These are phyloP conservation scores for Athalia rosae DNA, from an alignment of 2,888 invertebrate species.

Conservation along the genomic window DNA sequence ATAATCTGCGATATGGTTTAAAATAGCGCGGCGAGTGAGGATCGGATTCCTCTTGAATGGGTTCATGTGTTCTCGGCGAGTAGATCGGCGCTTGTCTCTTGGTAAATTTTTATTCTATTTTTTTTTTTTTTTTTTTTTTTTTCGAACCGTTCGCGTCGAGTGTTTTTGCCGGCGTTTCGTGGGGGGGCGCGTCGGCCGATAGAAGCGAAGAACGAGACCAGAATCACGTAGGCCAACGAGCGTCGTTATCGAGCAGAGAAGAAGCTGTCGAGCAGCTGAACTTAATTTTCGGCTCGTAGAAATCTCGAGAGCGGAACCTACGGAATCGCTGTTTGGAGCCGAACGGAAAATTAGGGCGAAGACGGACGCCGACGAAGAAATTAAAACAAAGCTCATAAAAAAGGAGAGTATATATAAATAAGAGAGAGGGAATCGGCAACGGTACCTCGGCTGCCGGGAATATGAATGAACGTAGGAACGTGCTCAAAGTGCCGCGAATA, in stretches of 20 bases:
- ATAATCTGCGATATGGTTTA: not conserved
- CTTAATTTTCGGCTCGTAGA: too few relatives aligned
- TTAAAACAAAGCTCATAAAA: not conserved
- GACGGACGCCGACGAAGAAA: not conserved
- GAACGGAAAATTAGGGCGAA: not conserved
- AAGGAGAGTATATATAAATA: too few relatives aligned
- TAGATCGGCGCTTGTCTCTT: not conserved
- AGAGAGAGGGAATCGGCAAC: not conserved
- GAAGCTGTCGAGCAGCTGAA: too few relatives aligned
- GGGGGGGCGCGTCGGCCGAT: not conserved
- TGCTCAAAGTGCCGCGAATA: too few relatives aligned
- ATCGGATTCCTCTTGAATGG: slow-evolving; percentile 32
- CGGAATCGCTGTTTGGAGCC: too few relatives aligned
- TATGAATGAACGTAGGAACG: slow-evolving; percentile 10
- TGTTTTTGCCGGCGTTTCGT: not conserved
- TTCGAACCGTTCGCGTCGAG: slow-evolving; percentile 15
- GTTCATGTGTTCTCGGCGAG: not conserved
- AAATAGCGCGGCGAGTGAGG: not conserved
- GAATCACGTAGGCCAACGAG: slow-evolving; percentile 22
- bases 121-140: not conserved
- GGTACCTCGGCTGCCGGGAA: slow-evolving; percentile 15
- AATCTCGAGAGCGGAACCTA: too few relatives aligned
- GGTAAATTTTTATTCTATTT: too few relatives aligned
- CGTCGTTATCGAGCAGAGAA: not conserved
- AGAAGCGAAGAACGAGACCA: slow-evolving; percentile 13